Evolutionary conservation across 2,888 invertebrate species (phyloP).

Genomic region (Temnothorax unifasciatus): DNA sequence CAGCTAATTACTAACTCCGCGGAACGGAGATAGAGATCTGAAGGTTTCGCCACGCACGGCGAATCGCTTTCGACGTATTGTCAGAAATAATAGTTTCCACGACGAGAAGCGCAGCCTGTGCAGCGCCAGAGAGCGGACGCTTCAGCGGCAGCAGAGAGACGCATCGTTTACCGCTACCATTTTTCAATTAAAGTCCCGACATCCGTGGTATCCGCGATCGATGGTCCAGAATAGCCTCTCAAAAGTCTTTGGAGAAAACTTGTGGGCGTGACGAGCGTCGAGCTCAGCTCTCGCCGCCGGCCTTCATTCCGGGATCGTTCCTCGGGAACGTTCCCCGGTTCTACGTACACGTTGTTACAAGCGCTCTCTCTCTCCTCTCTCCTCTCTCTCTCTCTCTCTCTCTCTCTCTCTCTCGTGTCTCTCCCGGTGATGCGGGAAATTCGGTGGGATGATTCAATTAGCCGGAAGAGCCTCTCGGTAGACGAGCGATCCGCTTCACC

Average conservation of each 20-base stretch:
- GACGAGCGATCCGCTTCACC: slow-evolving; percentile 65
- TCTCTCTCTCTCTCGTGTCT: slow-evolving; percentile 17
- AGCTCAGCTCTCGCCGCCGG: background rate
- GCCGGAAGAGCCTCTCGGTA: slow-evolving; percentile 63
- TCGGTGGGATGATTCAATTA: slow-evolving; percentile 76
- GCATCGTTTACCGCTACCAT: slow-evolving; percentile 5
- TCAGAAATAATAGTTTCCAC: slow-evolving; percentile 9
- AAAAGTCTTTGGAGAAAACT: slow-evolving; percentile 37
- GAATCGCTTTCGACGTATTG: background rate
- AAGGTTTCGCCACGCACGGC: background rate
- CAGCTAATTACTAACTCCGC: slow-evolving; percentile 23
- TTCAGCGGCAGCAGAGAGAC: background rate
- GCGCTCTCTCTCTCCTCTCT: background rate
- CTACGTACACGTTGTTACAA: slow-evolving; percentile 22
- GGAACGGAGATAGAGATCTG: slow-evolving; percentile 18
- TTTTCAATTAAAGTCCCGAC: slow-evolving; percentile 50
- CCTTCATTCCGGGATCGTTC: slow-evolving; percentile 24
- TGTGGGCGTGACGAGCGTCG: slow-evolving; percentile 21
- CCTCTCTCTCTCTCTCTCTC: background rate
- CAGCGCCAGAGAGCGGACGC: background rate
- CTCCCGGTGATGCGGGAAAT: slow-evolving; percentile 69
- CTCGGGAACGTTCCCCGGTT: background rate
- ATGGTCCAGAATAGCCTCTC: slow-evolving; percentile 40
- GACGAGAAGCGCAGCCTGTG: background rate
- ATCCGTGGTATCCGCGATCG: slow-evolving; percentile 9